phyloP scores from a whole-genome alignment of 1,140 invertebrate genomes.

The Neoseiulus cucumeris region DNA sequence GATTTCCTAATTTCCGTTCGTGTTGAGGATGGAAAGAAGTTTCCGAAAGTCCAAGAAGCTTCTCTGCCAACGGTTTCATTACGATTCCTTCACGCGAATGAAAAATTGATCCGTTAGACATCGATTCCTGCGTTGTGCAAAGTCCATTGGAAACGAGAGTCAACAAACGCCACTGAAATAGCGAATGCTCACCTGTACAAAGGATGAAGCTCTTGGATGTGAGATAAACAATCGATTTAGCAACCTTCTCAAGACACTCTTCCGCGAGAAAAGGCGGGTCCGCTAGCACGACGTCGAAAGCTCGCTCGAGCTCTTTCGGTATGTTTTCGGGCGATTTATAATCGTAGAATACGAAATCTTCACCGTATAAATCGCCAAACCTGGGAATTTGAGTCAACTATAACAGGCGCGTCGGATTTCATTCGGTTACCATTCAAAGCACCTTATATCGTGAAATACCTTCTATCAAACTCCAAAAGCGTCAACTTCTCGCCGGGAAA shows the following conservation, averaged over 20 bases:
- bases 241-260: constrained; percentile 69
- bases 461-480: constrained; percentile 38
- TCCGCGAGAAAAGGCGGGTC: constrained; percentile 86
- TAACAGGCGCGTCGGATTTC: too few species aligned
- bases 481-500: constrained; percentile 35
- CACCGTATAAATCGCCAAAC: constrained; percentile 49
- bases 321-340: constrained; percentile 58
- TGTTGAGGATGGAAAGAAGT: constrained; percentile 55
- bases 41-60: constrained; percentile 41
- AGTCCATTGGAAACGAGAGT: constrained; percentile 7
- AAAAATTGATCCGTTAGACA: constrained; percentile 21
- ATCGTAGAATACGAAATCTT: constrained; percentile 70
- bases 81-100: constrained; percentile 38
- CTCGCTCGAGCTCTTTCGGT: constrained; percentile 34
- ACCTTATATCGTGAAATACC: too few species aligned
- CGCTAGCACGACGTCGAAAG: constrained; percentile 65
- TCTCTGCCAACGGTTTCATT: constrained; percentile 46
- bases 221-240: constrained; percentile 51
- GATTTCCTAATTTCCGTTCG: constrained; percentile 70
- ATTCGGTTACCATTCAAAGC: too few species aligned
- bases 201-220: constrained; percentile 59
- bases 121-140: neutral
- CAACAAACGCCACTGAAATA: too few species aligned
- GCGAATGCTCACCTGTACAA: constrained; percentile 48
- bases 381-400: constrained; percentile 24